A percentile compares a stretch with the other conserved stretches of the same genome.
Evolutionary conservation across 2,113 vertebrate species (phyloP).

Genomic region (Hassar affinis): DNA sequence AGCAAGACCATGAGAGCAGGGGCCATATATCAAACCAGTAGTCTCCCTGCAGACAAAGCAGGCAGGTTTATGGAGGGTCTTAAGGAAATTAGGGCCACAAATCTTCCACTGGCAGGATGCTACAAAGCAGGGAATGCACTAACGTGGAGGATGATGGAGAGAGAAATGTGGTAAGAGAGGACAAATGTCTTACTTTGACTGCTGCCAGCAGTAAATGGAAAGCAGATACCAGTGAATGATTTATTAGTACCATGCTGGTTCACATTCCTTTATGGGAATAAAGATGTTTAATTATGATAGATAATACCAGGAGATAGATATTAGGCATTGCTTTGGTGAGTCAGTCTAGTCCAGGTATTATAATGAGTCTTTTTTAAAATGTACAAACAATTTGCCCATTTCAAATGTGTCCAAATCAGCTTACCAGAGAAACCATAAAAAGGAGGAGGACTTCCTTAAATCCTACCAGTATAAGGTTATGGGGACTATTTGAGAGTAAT

Average conservation of each 20-base stretch:
- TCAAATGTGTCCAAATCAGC: neutral
- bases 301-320: neutral
- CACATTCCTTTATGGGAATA: neutral
- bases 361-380: neutral
- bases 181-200: slow-evolving; percentile 35
- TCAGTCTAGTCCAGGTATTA: neutral
- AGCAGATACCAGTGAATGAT: slow-evolving; percentile 6
- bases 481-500: neutral
- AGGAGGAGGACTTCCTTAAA: neutral
- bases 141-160: slow-evolving; percentile 40
- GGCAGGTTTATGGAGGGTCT: slow-evolving; percentile 59
- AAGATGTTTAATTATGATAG: neutral
- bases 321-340: neutral
- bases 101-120: slow-evolving; percentile 45
- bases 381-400: neutral
- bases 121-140: slow-evolving; percentile 44
- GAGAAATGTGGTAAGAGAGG: slow-evolving; percentile 31
- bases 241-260: neutral
- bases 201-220: neutral
- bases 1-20: slow-evolving; percentile 44
- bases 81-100: slow-evolving; percentile 59
- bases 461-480: neutral
- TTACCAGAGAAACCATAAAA: neutral
- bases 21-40: slow-evolving; percentile 49
- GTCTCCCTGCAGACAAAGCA: slow-evolving; percentile 53